These are phyloP conservation scores for Hiodon alosoides DNA, from an alignment of 2,113 vertebrate genomes.

Conservation along the genomic window DNA sequence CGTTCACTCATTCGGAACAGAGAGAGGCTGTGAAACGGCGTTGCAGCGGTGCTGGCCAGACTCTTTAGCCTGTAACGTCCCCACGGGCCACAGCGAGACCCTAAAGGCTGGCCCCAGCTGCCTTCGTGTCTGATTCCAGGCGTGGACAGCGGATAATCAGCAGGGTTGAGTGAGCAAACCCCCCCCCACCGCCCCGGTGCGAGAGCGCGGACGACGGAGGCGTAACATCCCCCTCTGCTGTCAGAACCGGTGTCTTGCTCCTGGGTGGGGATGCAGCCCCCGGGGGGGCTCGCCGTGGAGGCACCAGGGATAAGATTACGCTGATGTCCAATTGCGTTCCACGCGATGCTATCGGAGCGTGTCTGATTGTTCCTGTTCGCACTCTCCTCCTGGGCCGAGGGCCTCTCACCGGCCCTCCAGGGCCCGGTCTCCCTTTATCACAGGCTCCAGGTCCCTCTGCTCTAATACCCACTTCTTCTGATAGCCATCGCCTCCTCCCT, in stretches of 20 bases:
- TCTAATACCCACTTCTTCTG: slow-evolving; percentile 44
- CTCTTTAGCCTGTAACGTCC: background rate
- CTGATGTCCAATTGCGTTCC: slow-evolving; percentile 49
- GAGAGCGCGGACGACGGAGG: slow-evolving; percentile 3
- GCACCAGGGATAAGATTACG: slow-evolving; percentile 54
- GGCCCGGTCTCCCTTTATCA: slow-evolving; percentile 24
- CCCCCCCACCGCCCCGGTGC: background rate
- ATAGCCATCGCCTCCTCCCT: slow-evolving; percentile 38
- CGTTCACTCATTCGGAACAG: slow-evolving; percentile 6
- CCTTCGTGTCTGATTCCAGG: background rate
- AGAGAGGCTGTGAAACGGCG: background rate
- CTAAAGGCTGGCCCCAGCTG: background rate
- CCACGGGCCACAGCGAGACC: background rate
- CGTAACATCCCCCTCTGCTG: slow-evolving; percentile 47
- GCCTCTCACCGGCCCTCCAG: slow-evolving; percentile 15
- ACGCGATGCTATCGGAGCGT: slow-evolving; percentile 48
- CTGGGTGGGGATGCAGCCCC: too few species aligned
- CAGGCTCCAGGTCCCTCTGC: slow-evolving; percentile 46
- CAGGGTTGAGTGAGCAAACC: background rate
- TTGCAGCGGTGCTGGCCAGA: background rate
- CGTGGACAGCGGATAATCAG: background rate
- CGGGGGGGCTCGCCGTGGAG: too few species aligned
- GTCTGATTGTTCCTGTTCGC: slow-evolving; percentile 34
- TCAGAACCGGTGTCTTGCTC: slow-evolving; percentile 29
- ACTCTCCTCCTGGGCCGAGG: background rate